Evolutionary conservation across 2,797 vertebrate genomes (phyloP), one percentile per base, ranked within the genome.

Genomic region (Trematomus bernacchii): DNA sequence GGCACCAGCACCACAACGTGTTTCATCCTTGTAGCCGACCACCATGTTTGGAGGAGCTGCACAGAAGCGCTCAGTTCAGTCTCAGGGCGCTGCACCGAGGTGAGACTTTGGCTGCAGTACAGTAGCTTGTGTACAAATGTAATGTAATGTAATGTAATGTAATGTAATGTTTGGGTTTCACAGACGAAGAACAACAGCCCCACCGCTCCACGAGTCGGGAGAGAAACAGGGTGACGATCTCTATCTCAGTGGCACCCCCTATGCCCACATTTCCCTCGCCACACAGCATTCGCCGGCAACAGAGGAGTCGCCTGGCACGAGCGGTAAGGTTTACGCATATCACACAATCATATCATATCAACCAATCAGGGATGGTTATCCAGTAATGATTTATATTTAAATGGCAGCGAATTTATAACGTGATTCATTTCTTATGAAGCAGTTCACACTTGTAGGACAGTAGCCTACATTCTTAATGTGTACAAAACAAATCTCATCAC

Each of bases 1-100:
- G 97, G 97, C 97, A 98, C 90, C 98, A 97, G 91, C 97, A 99
- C 89, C 96, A 97, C 89, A 97, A 96, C 73, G 93, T 99, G 85
- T 98, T 99, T 83, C 95, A 98, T 66, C 96, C 97, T 0, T 96
- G 96, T 82, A 97, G 95, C 37, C 95, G 97, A 47, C 96, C 97
- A 0, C 95, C 97, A 13, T 99, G 97, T 8, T 94, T 99, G 86
- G 97, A 99, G 89, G 98, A 99, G 89, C 91, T 99, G 81, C 98
- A 99, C 92, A 95, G 89, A 87, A 97, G 95, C 10, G 97, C 98
- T 90, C 96, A 97, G 86, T 95, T 97, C 89, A 97, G 94, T 85
- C 95, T 99, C 90, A 94, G 96, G 88, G 97, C 97, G 63, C 86
- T 97, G 88, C 95, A 95, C 87, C 95, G 91, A 96, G 98, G 98